Evolutionary conservation across 2,113 vertebrate species (phyloP).

Genomic region (Strix uralensis): DNA sequence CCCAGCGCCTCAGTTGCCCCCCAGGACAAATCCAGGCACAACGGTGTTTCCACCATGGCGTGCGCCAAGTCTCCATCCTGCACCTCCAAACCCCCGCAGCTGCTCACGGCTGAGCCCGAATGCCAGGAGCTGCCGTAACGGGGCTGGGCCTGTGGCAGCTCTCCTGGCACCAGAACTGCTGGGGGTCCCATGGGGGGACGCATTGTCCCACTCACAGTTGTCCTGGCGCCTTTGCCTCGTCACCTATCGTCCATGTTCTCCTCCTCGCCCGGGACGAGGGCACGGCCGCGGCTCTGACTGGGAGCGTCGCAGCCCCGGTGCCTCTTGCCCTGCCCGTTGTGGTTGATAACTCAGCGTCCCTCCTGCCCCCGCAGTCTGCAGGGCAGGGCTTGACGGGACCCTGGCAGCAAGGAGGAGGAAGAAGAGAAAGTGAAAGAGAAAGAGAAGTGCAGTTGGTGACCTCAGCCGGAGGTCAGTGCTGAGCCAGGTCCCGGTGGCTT

Average conservation of each 20-base stretch:
- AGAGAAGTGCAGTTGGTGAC: not conserved
- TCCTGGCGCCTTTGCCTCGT: not conserved
- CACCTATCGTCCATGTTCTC: fast-evolving
- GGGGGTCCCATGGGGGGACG: fast-evolving
- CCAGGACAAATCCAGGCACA: not conserved
- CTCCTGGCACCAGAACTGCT: not conserved
- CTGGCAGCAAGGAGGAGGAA: not conserved
- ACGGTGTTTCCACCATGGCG: fast-evolving
- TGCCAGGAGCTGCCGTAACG: fast-evolving
- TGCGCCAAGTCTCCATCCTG: not conserved
- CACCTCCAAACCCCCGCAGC: fast-evolving
- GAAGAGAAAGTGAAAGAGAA: not conserved
- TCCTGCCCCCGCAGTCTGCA: fast-evolving
- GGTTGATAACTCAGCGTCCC: not conserved
- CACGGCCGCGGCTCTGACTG: fast-evolving
- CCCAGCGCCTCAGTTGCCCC: not conserved
- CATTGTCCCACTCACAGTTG: not conserved
- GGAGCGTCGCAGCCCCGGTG: fast-evolving
- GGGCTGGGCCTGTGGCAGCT: not conserved
- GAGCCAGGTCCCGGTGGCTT: fast-evolving
- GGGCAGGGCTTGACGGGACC: not conserved
- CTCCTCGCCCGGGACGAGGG: not conserved
- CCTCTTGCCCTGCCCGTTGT: not conserved
- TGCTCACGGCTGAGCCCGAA: not conserved
- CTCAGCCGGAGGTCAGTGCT: not conserved